These are phyloP conservation scores for Fragum sueziense DNA, from an alignment of 2,888 invertebrate species.

Conservation along the genomic window DNA sequence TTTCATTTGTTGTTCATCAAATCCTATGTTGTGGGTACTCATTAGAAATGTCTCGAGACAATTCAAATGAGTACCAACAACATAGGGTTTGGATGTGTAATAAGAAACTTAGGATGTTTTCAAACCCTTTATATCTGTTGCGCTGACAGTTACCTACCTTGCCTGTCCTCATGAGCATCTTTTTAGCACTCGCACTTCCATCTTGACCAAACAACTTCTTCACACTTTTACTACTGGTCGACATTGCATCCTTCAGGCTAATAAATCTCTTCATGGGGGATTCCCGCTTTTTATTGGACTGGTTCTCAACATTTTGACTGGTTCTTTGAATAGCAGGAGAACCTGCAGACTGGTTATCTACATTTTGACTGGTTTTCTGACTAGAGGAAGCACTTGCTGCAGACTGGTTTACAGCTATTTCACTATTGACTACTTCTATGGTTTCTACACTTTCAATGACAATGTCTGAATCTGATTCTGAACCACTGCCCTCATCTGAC, in stretches of 20 bases:
- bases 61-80: too few species aligned
- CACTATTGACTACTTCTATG: constrained; percentile 33
- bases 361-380: not conserved
- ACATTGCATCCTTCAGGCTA: constrained; percentile 64
- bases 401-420: not conserved
- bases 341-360: not conserved
- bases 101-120: too few species aligned
- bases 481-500: constrained; percentile 41
- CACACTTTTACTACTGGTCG: constrained; percentile 63
- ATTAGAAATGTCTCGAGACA: too few species aligned
- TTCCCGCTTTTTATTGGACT: constrained; percentile 15
- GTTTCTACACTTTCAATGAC: constrained; percentile 68
- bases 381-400: not conserved
- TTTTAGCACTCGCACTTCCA: constrained; percentile 64
- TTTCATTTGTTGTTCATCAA: too few species aligned
- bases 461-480: constrained; percentile 69
- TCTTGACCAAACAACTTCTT: constrained; percentile 59
- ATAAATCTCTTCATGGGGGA: constrained; percentile 52
- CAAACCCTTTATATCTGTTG: too few species aligned
- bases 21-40: too few species aligned
- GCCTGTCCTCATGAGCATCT: constrained; percentile 75
- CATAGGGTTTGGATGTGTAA: too few species aligned
- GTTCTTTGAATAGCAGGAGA: not conserved
- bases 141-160: too few species aligned
- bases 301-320: not conserved